Base-by-base conservation (phyloP, 2,888 invertebrate species). In the Balanococcus diminutus region DNA sequence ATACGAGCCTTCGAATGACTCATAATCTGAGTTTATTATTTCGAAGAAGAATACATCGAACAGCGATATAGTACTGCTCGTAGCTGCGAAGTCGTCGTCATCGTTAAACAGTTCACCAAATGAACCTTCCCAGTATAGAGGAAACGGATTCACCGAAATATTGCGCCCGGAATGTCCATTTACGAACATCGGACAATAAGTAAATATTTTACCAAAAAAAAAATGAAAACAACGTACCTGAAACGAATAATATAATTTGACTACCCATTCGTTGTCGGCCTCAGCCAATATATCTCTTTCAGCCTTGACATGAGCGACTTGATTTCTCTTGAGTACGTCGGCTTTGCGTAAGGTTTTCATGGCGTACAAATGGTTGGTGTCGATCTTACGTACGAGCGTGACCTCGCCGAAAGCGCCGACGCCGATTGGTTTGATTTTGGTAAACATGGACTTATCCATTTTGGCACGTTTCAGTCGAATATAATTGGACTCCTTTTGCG, bases 191-290 rank as follows among this genome's bases (percentile, higher is more conserved):
- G n/a, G n/a, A n/a, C n/a, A n/a, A n/a, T n/a, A n/a, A n/a, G n/a
- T n/a, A n/a, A n/a, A n/a, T n/a, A n/a, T n/a, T n/a, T n/a, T n/a
- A n/a, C n/a, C n/a, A n/a, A n/a, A n/a, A n/a, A n/a, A n/a, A n/a
- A n/a, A n/a, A 22, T 1, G 9, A 56, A 5, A 14, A 14, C 3
- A 28, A 25, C 87, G 87, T 87, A 90, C 91, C 89, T 92, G 92
- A 92, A 99, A 99, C 88, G 98, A 98, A 92, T 99, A 99, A 91
- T 98, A 99, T 87, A 99, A 92, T 91, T 99, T 99, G 87, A 99
- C 99, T 87, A 99, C 99, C 99, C 99, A 99, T 90, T 99, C 98
- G 90, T 99, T 99, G 91, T 99, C 99, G 0, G 99, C 99, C 91
- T 99, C 99, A 1, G 99, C 99, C 88, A 99, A 91, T 89, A 99